Percentiles rank a stretch among this genome's conserved stretches.
Evolutionary conservation across 1,140 invertebrate genomes (phyloP).

Genomic region (Parapsyche elsis): DNA sequence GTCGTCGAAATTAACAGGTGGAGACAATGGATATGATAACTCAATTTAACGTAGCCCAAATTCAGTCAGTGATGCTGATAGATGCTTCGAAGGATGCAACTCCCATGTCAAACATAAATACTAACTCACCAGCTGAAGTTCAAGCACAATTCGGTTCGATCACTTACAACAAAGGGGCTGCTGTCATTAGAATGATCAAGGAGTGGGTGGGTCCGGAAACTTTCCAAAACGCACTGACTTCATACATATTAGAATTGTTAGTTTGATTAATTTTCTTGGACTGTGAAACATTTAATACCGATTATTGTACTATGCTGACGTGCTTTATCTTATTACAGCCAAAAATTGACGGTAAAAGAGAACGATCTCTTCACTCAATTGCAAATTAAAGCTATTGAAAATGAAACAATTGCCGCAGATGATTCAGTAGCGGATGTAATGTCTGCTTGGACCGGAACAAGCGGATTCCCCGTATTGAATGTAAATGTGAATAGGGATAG

Average conservation of each 20-base stretch:
- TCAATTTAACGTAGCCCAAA: conserved; percentile 61
- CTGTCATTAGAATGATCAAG: conserved; percentile 82
- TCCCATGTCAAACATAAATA: conserved; percentile 59
- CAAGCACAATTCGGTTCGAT: conserved; percentile 70
- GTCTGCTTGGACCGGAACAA: not conserved
- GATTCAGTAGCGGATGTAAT: not conserved
- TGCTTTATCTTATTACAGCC: not conserved
- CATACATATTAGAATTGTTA: too few species aligned
- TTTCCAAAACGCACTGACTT: conserved; percentile 71
- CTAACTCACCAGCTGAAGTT: conserved; percentile 68
- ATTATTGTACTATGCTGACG: too few species aligned
- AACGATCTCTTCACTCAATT: not conserved
- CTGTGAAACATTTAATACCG: not conserved
- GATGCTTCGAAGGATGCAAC: conserved; percentile 58
- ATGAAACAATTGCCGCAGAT: not conserved
- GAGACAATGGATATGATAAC: conserved; percentile 48
- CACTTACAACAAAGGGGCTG: conserved; percentile 74
- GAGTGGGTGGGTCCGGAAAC: conserved; percentile 73
- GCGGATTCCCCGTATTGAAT: not conserved
- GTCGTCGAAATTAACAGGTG: not conserved
- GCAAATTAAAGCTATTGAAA: not conserved
- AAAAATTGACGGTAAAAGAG: not conserved
- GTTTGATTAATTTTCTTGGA: too few species aligned
- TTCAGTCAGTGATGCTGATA: conserved; percentile 61
- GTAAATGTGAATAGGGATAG: not conserved